Conservation (phyloP, 2,888 invertebrate species). For the Spilarctia lutea region DNA sequence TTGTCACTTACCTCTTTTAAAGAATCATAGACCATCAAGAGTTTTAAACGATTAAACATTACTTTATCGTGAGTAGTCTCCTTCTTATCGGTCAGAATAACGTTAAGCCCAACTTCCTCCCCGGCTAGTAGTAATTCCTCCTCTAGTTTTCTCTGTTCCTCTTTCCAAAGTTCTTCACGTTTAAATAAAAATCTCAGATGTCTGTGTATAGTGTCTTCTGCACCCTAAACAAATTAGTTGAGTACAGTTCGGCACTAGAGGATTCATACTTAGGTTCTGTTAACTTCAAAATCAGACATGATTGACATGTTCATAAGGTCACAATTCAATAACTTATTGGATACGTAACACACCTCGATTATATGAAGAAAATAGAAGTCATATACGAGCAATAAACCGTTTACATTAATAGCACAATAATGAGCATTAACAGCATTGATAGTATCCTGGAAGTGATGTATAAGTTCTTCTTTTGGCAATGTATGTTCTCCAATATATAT, state of each 20-base stretch:
- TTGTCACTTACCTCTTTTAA: constrained; percentile 69
- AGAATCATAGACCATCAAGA: constrained; percentile 79
- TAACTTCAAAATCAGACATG: background rate
- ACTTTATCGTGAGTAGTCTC: constrained; percentile 55
- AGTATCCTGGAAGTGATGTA: constrained; percentile 64
- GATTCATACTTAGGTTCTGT: background rate
- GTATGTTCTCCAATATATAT: constrained; percentile 81
- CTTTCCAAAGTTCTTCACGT: constrained; percentile 67
- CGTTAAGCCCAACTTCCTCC: constrained; percentile 51
- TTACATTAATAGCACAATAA: constrained; percentile 78
- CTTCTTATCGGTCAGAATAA: constrained; percentile 47
- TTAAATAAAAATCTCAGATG: constrained; percentile 74
- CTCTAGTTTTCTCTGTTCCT: constrained; percentile 59
- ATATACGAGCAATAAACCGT: constrained; percentile 81
- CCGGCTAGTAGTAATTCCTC: constrained; percentile 48
- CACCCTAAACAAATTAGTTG: constrained; percentile 73
- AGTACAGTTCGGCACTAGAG: background rate
- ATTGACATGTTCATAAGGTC: background rate
- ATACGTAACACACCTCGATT: constrained; percentile 74
- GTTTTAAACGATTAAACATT: constrained; percentile 74
- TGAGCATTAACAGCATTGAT: constrained; percentile 70
- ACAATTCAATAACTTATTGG: background rate
- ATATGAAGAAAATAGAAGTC: constrained; percentile 84
- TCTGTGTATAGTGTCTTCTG: constrained; percentile 80
- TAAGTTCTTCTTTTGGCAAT: constrained; percentile 68